Evolutionary conservation across 2,113 vertebrate species (phyloP).

Genomic region (Hystrix cristata): DNA sequence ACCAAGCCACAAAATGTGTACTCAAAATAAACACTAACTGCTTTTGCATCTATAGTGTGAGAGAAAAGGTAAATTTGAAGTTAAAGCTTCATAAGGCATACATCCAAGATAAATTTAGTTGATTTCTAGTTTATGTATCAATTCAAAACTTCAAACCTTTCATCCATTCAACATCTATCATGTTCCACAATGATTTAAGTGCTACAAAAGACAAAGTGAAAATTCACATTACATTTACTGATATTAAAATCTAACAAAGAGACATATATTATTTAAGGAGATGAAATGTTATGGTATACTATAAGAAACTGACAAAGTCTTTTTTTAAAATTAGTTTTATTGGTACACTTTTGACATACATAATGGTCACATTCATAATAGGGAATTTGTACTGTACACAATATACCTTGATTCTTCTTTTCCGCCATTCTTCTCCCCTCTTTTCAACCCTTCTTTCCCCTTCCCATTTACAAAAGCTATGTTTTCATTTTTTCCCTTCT

Average conservation of each 20-base stretch:
- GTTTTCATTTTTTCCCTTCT: no score
- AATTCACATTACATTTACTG: background rate
- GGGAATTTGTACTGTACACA: no score
- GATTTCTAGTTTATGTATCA: constrained; percentile 5
- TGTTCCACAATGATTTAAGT: background rate
- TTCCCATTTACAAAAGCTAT: no score
- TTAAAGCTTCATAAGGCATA: constrained; percentile 12
- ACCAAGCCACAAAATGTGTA: constrained; percentile 24
- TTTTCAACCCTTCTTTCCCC: no score
- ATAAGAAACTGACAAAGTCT: background rate
- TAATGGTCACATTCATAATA: no score
- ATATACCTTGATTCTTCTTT: no score
- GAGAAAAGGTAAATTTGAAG: constrained; percentile 56
- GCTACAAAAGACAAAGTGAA: background rate
- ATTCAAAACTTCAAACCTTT: constrained; percentile 35
- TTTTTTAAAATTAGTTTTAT: background rate
- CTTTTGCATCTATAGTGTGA: constrained; percentile 16
- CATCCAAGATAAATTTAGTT: constrained; percentile 27
- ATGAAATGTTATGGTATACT: background rate
- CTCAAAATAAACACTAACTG: constrained; percentile 55
- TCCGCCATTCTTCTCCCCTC: no score
- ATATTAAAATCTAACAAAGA: constrained; percentile 38
- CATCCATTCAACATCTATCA: background rate
- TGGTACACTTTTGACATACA: no score
- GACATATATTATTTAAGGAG: background rate